Evolutionary conservation across 2,113 vertebrate species (phyloP), one percentile per base, ranked within the genome.

Genomic region (Corythoichthys haematopterus): DNA sequence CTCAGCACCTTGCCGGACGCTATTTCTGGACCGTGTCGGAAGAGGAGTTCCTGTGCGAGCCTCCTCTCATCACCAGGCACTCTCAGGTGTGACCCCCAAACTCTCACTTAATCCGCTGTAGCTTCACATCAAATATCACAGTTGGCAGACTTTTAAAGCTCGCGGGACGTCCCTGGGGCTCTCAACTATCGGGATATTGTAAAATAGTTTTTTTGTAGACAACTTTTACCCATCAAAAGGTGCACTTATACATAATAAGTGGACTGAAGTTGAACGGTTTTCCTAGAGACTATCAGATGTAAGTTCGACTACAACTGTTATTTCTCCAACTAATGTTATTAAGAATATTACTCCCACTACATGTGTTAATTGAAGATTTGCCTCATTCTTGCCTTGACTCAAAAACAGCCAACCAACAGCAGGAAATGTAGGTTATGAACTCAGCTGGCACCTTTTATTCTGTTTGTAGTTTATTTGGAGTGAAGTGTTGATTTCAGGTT

Each of bases 11-110:
- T 55, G 93, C 95, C 0, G 97, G 96, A 15, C 94, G 97, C 37
- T 99, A 99, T 77, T 99, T 99, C 85, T 99, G 97, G 97, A 98
- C 96, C 0, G 93, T 99, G 69, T 96, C 97, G 0, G 97, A 99
- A 85, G 96, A 99, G 76, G 97, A 99, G 85, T 99, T 99, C 83
- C 87, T 98, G 56, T 99, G 97, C 1, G 97, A 99, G 80, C 96
- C 95, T 20, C 97, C 97, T 0, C 95, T 99, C 73, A 98, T 99
- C 83, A 99, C 97, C 16, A 91, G 96, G 51, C 94, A 98, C 78
- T 98, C 97, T 2, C 96, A 90, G 87, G 89, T 90, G 85, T 8
- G 38, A 62, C 35, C 55, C 0, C 58, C 47, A 33, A 46, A 14
- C 33, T 36, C 55, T 57, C 35, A 6, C 10, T 46, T 62, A 46